A percentile compares a stretch with the other conserved stretches of the same genome.
Evolutionary conservation across 92 coral and sea anemone species (phyloP).

Genomic region (Pocillopora grandis): DNA sequence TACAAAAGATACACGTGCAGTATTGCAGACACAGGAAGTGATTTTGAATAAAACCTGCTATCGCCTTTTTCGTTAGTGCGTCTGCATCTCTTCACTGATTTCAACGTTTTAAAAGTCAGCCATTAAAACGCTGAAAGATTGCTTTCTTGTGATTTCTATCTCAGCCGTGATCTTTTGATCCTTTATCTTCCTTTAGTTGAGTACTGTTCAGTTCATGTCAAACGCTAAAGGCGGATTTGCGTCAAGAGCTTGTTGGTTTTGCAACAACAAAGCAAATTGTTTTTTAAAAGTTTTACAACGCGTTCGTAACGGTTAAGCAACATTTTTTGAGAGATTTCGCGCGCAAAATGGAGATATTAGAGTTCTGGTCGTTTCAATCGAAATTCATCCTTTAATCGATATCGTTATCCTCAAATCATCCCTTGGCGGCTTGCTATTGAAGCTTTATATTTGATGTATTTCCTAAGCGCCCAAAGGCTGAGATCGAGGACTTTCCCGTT

Average conservation of each 20-base stretch:
- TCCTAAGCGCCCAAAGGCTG: not conserved
- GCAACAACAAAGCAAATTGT: conserved; percentile 10
- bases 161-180: conserved; percentile 36
- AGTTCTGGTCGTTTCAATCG: not conserved
- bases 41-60: conserved; percentile 20
- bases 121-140: conserved; percentile 35
- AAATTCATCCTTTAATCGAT: not conserved
- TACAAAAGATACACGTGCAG: conserved; percentile 31
- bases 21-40: conserved; percentile 19
- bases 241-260: conserved; percentile 5
- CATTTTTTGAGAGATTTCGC: not conserved
- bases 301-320: not conserved
- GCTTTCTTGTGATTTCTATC: conserved; percentile 24
- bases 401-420: conserved; percentile 7
- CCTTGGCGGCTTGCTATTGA: conserved; percentile 20
- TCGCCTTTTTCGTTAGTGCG: conserved; percentile 20
- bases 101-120: conserved; percentile 41
- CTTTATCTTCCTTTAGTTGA: conserved; percentile 30
- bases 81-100: conserved; percentile 14
- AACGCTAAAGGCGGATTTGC: conserved; percentile 11
- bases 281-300: not conserved
- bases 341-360: not conserved
- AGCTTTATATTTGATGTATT: conserved; percentile 1
- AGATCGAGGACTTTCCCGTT: not conserved
- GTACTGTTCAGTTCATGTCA: conserved; percentile 34